Conservation (phyloP, 1,140 invertebrate genomes). For the Zeugodacus cucurbitae region DNA sequence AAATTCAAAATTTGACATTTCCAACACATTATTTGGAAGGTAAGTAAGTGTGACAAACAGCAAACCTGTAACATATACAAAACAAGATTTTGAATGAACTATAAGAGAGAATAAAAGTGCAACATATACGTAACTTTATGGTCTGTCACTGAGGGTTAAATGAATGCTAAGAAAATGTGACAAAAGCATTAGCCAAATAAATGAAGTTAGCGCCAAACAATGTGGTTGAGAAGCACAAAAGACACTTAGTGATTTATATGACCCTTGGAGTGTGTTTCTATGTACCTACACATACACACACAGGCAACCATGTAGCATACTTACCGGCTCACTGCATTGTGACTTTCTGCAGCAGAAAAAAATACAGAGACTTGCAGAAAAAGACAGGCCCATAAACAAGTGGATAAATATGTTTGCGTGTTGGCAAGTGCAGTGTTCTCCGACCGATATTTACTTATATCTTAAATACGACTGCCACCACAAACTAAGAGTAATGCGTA, state of each 20-base stretch:
- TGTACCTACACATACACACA: background rate
- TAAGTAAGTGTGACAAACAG: background rate
- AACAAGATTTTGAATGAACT: background rate
- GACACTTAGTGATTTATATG: background rate
- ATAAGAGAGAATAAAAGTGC: background rate
- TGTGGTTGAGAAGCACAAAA: background rate
- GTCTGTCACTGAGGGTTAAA: background rate
- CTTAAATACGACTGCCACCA: background rate
- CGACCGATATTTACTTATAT: background rate
- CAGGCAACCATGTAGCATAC: background rate
- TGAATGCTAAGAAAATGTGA: background rate
- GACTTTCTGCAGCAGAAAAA: background rate
- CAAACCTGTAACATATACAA: too few species aligned
- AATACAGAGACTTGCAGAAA: background rate
- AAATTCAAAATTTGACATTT: too few species aligned
- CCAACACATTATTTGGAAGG: background rate
- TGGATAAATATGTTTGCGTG: background rate
- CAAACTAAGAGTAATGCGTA: background rate
- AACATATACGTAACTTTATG: background rate
- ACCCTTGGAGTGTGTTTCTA: background rate
- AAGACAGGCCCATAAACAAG: background rate
- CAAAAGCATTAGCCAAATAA: constrained; percentile 7
- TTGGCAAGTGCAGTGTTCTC: background rate
- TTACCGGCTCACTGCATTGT: background rate
- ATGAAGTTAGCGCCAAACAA: background rate